Evolutionary conservation across 2,113 vertebrate genomes (phyloP).

Genomic region (Cryptoleucopteryx plumbea): DNA sequence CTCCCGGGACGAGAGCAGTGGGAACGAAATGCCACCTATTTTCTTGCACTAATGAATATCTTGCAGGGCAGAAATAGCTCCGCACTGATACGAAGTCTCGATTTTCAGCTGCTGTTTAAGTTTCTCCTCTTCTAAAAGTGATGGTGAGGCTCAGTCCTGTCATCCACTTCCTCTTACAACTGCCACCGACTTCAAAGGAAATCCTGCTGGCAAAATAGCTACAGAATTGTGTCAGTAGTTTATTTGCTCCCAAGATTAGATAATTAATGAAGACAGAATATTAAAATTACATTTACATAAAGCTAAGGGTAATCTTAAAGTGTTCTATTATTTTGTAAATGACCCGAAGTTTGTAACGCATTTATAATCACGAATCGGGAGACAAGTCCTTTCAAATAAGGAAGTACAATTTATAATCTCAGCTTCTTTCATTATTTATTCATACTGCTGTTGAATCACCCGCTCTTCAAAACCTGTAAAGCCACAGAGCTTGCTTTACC

Average conservation of each 20-base stretch:
- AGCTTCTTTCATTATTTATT: neutral
- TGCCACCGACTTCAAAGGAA: slow-evolving; percentile 16
- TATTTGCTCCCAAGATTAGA: slow-evolving; percentile 46
- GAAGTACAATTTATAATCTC: neutral
- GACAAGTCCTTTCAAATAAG: neutral
- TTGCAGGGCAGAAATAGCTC: neutral
- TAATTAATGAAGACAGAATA: slow-evolving; percentile 43
- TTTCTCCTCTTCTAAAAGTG: neutral
- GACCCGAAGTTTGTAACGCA: neutral
- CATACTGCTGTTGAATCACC: neutral
- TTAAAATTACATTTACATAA: slow-evolving; percentile 26
- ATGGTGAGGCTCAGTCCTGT: neutral
- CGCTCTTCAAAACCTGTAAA: neutral
- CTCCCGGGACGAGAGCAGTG: neutral
- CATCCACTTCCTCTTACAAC: neutral
- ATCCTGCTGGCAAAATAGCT: slow-evolving; percentile 47
- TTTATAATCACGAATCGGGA: neutral
- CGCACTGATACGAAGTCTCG: neutral
- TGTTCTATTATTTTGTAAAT: neutral
- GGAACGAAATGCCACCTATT: neutral
- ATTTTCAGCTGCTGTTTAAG: neutral
- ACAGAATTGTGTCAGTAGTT: slow-evolving; percentile 45
- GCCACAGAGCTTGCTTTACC: neutral
- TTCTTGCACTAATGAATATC: neutral
- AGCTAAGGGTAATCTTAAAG: slow-evolving; percentile 38